Base-by-base conservation (phyloP, 2,797 vertebrate genomes). In the Acipenser oxyrinchus region DNA sequence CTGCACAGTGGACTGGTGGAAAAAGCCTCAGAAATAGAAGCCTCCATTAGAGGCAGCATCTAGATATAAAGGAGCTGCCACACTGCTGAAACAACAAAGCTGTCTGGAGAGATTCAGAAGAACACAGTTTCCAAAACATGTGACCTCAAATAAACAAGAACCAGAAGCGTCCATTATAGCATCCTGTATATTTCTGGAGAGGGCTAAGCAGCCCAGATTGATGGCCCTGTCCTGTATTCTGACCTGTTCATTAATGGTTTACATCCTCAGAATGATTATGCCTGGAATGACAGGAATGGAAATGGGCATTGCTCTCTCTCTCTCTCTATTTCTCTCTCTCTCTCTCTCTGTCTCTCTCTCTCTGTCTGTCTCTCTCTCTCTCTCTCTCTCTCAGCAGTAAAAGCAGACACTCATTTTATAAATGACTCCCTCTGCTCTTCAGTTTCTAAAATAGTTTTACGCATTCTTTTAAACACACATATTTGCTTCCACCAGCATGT, bases 211-310 rank as follows among this genome's bases (percentile, higher is more conserved):
- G 49, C 51, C 67, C 49, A 73, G 67, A 75, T 73, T 71, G 69
- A 71, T 6, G 49, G 57, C 61, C 7, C 66, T 68, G 68, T 65
- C 68, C 65, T 10, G 9, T 64, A 55, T 69, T 55, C 51, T 70
- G 70, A 72, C 7, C 61, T 57, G 69, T 69, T 73, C 70, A 76
- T 74, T 72, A 76, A 72, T 72, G 72, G 68, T 73, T 71, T 73
- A 72, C 70, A 72, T 67, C 51, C 48, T 57, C 57, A 64, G 65
- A 65, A 60, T 67, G 67, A 66, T 66, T 71, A 48, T 49, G 53
- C 50, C 63, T 63, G 49, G 48, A 70, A 69, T 55, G 60, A 58
- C 10, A 55, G 50, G n/a, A 37, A 37, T 37, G 23, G 23, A 37
- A 37, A 37, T 37, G 23, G 23, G 4, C 23, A 37, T 37, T 37